Conservation (phyloP, 2,113 vertebrate genomes). For the Albula glossodonta region DNA sequence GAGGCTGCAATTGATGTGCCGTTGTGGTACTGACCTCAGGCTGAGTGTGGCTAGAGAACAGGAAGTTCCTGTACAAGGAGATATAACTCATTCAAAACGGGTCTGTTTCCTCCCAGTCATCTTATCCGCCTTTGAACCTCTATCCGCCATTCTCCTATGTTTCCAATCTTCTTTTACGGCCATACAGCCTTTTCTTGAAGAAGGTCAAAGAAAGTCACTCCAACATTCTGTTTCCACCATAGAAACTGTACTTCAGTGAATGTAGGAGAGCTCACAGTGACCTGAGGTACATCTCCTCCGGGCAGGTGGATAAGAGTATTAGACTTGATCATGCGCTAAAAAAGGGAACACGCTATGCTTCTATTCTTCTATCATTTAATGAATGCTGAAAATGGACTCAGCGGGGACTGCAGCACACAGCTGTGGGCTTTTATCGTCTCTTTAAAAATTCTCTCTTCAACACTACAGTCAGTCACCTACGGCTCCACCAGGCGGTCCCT, state of each 20-base stretch:
- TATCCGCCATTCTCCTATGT: not conserved
- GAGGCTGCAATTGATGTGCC: not conserved
- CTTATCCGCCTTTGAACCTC: not conserved
- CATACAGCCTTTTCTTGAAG: not conserved
- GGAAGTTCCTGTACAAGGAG: not conserved
- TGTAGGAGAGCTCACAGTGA: not conserved
- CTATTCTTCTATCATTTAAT: not conserved
- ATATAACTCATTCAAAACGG: conserved; percentile 1
- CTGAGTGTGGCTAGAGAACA: not conserved
- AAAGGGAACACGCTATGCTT: not conserved
- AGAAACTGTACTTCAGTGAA: not conserved
- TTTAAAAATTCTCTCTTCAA: not conserved
- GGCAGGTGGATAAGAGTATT: not conserved
- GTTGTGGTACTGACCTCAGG: not conserved
- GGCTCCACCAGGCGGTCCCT: not conserved
- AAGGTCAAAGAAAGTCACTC: not conserved
- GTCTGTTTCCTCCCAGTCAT: not conserved
- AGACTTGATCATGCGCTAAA: not conserved
- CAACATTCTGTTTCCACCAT: not conserved
- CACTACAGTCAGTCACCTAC: too few species aligned
- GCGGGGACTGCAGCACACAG: not conserved
- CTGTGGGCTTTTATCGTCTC: not conserved
- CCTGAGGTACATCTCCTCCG: conserved; percentile 11
- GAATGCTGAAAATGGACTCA: not conserved
- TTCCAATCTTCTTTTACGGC: not conserved